These are phyloP conservation scores for Hippoglossus stenolepis DNA, from an alignment of 2,113 vertebrate species.

Conservation along the genomic window DNA sequence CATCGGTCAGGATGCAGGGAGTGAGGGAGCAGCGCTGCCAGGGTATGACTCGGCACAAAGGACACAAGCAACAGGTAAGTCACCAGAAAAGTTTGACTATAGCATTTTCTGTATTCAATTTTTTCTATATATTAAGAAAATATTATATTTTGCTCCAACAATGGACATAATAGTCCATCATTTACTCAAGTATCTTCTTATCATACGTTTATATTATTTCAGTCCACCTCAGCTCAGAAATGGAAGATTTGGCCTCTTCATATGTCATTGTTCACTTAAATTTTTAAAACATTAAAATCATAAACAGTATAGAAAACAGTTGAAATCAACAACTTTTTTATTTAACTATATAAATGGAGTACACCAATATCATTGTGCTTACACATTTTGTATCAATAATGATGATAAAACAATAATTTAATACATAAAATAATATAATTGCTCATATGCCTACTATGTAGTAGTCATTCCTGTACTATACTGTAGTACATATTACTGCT, in stretches of 20 bases:
- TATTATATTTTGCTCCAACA: background rate
- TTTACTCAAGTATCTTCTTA: too few species aligned
- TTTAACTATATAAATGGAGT: too few species aligned
- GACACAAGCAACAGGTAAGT: slow-evolving; percentile 71
- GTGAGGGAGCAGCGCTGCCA: slow-evolving; percentile 43
- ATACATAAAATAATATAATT: too few species aligned
- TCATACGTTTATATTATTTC: background rate
- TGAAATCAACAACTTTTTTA: too few species aligned
- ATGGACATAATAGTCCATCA: background rate
- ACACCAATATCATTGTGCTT: too few species aligned
- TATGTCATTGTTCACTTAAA: background rate
- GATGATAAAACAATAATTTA: too few species aligned
- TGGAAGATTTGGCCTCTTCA: background rate
- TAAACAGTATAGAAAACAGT: too few species aligned
- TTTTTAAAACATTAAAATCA: too few species aligned
- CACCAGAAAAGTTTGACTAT: background rate
- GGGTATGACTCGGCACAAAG: slow-evolving; percentile 40
- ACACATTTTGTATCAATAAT: too few species aligned
- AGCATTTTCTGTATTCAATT: background rate
- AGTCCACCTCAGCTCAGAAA: background rate
- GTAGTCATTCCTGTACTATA: too few species aligned
- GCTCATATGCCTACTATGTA: too few species aligned
- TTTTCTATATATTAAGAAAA: background rate
- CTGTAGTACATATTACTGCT: too few species aligned
- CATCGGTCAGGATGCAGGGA: slow-evolving; percentile 57